These are phyloP conservation scores for Andrena haemorrhoa DNA, from an alignment of 2,888 invertebrate species.

Conservation along the genomic window DNA sequence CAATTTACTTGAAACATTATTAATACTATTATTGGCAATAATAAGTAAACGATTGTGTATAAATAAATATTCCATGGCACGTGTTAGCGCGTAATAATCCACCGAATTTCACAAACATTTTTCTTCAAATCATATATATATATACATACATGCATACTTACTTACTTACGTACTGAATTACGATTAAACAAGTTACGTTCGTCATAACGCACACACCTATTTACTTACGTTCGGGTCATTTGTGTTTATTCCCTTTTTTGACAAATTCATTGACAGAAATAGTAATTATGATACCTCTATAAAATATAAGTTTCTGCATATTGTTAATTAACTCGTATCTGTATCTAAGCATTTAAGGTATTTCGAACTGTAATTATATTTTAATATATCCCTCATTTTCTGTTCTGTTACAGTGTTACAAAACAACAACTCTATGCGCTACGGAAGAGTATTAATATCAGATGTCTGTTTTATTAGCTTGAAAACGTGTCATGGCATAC, in stretches of 20 bases:
- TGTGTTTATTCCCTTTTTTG: no score
- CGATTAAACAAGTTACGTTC: no score
- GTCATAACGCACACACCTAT: no score
- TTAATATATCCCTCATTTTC: background rate
- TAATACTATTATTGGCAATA: background rate
- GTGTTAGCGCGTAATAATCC: conserved; percentile 13
- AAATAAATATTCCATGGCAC: conserved; percentile 12
- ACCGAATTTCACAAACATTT: conserved; percentile 26
- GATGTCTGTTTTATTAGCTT: background rate
- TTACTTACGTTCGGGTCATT: no score
- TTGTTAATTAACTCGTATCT: background rate
- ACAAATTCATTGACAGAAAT: no score
- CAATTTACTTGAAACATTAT: background rate
- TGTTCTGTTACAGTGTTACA: conserved; percentile 39
- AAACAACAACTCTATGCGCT: background rate
- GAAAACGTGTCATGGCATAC: background rate
- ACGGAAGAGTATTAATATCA: background rate
- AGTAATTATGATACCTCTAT: no score
- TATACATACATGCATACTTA: background rate
- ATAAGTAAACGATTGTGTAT: background rate
- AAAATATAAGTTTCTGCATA: background rate
- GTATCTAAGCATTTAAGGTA: background rate
- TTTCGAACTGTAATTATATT: background rate
- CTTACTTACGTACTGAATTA: no score
- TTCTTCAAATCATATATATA: background rate